Evolutionary conservation across 92 coral and sea anemone genomes (phyloP), one percentile per base, ranked within the genome.

Genomic region (Palythoa caribaeorum): DNA sequence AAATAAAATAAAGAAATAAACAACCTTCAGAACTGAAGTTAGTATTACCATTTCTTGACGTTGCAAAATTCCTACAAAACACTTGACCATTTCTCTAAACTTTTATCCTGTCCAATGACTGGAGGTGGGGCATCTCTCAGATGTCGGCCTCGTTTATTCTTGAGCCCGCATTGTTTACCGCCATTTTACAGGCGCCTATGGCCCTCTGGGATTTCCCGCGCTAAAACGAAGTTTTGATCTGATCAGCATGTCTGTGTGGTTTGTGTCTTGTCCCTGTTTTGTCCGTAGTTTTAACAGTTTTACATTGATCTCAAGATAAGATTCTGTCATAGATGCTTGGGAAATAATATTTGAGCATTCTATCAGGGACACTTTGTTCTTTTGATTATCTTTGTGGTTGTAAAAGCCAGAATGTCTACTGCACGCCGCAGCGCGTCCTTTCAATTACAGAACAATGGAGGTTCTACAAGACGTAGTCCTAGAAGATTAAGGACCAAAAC

Each of bases 131-230:
- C 28, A 28, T 28, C 28, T 28, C 50, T 44, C 7, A 8, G 5
- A 44, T 44, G 1, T 3, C 48, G 4, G 48, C 50, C 5, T 2
- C 50, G 50, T 44, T 44, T 4, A 44, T 44, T 44, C 8, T 47
- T 52, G 73, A 47, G 69, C 86, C 69, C 73, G 47, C 54, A 36
- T 69, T n/a, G 51, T 60, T 85, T 21, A 71, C 48, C 87, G 87
- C 71, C 85, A 47, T 16, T 12, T 20, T 12, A 38, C 2, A 2
- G 47, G 78, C 71, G 59, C 92, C 87, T 76, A 84, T 65, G 81
- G 95, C 60, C 87, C 84, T 90, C 54, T 86, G 99, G 99, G 98
- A 96, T 95, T 87, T 95, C 99, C 99, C 99, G 99, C 99, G 99
- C 94, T 92, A 90, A 94, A 84, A 55, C 79, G 74, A 71, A 85